Evolutionary conservation across 2,113 vertebrate species (phyloP), one percentile per base, ranked within the genome.

Genomic region (Mormyrus iriodes): DNA sequence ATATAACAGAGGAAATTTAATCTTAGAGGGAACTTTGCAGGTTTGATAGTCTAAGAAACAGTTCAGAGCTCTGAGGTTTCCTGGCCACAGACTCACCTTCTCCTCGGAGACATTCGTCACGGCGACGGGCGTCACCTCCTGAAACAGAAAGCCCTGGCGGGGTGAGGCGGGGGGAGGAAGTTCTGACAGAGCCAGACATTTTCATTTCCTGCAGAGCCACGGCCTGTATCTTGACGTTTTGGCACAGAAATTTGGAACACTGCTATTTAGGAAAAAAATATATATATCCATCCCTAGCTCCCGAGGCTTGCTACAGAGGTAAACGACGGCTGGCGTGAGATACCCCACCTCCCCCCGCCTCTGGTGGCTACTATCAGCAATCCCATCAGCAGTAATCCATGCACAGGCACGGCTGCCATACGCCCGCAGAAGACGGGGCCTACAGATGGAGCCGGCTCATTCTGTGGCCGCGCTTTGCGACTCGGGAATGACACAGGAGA

Each of bases 61-160:
- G 3, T 42, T 42, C 15, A 15, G n/a, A 19, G 51, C 27, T 35
- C 85, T 69, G 48, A 51, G 31, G 17, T 42, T 15, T 5, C 4
- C 17, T n/a, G 42, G 21, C 17, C 10, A 88, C n/a, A 44, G 39
- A 88, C 92, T 92, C 79, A 96, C 95, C 94, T 94, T 96, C 89
- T 96, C 96, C 46, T 93, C 93, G 1, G 90, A 91, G 31, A 93
- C 91, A 89, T 93, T 95, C 4, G 93, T 90, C 15, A 90, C 89
- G 46, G 92, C 90, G 4, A 90, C 86, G 87, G 93, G 76, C 5
- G 90, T 13, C 0, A 91, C 65, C 46, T 95, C 94, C 95, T 96
- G 65, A 53, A 91, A 89, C 4, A 86, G n/a, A 86, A 46, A 58
- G 44, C 7, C 39, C 44, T 21, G 17, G 17, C 82, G 4, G 39